Percentiles rank a stretch among this genome's conserved stretches.
phyloP scores from a whole-genome alignment of 2,797 vertebrate species.

The Sandelia bainsii region DNA sequence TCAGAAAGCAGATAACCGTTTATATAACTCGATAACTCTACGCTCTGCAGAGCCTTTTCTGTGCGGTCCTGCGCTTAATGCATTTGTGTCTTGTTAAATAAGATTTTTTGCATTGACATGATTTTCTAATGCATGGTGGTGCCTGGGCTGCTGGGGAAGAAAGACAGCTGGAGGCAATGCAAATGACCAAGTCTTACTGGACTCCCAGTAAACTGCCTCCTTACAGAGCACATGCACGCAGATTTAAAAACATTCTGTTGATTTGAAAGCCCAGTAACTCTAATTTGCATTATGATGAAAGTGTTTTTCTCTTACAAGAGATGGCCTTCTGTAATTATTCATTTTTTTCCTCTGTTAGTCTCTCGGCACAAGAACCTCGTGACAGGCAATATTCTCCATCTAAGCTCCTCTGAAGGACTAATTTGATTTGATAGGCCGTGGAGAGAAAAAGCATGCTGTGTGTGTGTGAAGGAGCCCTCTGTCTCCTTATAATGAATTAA shows the following conservation, averaged over 20 bases:
- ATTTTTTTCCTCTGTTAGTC: constrained; percentile 1
- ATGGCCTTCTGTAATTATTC: constrained; percentile 12
- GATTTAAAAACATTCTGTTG: constrained; percentile 36
- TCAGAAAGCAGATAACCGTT: not conserved
- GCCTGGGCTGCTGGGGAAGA: constrained; percentile 18
- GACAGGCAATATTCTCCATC: constrained; percentile 26
- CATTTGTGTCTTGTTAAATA: constrained; percentile 23
- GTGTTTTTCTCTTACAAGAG: constrained; percentile 16
- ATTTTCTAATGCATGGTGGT: constrained; percentile 15
- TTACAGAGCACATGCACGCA: constrained; percentile 27
- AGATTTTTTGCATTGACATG: constrained; percentile 19
- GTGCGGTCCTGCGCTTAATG: constrained; percentile 6
- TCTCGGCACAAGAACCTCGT: constrained; percentile 2
- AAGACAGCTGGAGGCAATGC: constrained; percentile 49
- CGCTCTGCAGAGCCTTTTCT: constrained; percentile 4
- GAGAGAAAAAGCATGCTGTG: constrained; percentile 26
- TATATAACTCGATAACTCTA: not conserved
- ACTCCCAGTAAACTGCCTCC: constrained; percentile 42
- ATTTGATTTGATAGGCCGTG: constrained; percentile 55
- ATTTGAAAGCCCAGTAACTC: constrained; percentile 31
- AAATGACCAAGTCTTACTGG: constrained; percentile 33
- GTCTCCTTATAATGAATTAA: constrained; percentile 51
- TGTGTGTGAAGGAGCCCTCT: constrained; percentile 30
- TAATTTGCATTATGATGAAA: constrained; percentile 50
- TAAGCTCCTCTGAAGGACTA: constrained; percentile 40